These are phyloP conservation scores for Paraplagusia blochii DNA, from an alignment of 2,113 vertebrate genomes.

Conservation along the genomic window DNA sequence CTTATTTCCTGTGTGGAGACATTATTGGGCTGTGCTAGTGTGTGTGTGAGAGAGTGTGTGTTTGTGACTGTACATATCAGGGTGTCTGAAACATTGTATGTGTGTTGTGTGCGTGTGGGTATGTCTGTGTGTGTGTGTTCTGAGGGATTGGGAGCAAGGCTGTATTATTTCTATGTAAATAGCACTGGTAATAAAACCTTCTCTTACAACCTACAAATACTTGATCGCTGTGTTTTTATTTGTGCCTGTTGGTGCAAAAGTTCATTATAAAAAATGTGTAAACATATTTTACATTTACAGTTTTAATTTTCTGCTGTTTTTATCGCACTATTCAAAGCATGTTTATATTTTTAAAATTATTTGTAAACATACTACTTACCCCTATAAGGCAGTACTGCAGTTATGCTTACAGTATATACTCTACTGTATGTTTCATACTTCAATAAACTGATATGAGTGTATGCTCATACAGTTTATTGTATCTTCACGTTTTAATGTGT, in stretches of 20 bases:
- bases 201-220: slow-evolving; percentile 65
- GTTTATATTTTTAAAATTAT: too few relatives aligned
- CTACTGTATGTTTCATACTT: too few relatives aligned
- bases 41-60: slow-evolving; percentile 2
- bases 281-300: too few relatives aligned
- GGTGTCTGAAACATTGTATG: neutral
- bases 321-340: too few relatives aligned
- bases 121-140: slow-evolving; percentile 40
- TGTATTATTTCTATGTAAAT: slow-evolving; percentile 82
- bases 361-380: too few relatives aligned
- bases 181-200: slow-evolving; percentile 78
- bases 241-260: neutral
- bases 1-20: slow-evolving; percentile 43
- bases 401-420: too few relatives aligned
- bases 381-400: too few relatives aligned
- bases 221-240: neutral
- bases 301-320: too few relatives aligned
- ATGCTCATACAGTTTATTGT: too few relatives aligned
- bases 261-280: too few relatives aligned
- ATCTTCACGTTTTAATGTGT: too few relatives aligned
- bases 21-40: slow-evolving; percentile 34
- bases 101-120: slow-evolving; percentile 54
- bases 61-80: slow-evolving; percentile 1
- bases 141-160: slow-evolving; percentile 9
- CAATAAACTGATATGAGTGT: too few relatives aligned